Evolutionary conservation across 2,113 vertebrate genomes (phyloP), one percentile per base, ranked within the genome.

Genomic region (Phylloscopus trochiloides): DNA sequence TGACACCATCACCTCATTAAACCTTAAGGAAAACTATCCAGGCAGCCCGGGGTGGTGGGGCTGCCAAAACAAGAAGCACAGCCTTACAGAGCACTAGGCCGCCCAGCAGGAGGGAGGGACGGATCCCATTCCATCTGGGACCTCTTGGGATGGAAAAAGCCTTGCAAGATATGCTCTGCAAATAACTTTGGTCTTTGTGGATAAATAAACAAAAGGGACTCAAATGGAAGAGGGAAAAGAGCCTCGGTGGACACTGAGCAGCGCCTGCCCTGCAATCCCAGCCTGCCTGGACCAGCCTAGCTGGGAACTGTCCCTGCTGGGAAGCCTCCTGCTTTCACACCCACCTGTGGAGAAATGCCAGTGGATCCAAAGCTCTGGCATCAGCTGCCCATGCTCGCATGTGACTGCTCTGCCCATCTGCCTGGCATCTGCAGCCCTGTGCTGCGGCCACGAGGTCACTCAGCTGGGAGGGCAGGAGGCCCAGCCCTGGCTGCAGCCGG

Each of bases 381-480:
- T 45, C 7, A 6, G 57, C 67, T 61, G 50, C 71, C 70, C 0
- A 2, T 7, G 52, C 43, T 63, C 4, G 2, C 4, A 16, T 21
- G 66, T 31, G 48, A 43, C 79, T 12, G 7, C 47, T 76, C 17
- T 48, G 43, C 45, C 21, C 18, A 15, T 47, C 68, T 18, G 3
- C 65, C 32, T 4, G 7, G 71, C 18, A 24, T 40, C 43, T 7
- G 16, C n/a, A 31, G 47, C 36, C 22, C 43, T 12, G 34, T 2
- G 4, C 62, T 8, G 4, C 1, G 7, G 40, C 75, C 71, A 15
- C 0, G 1, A 47, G 66, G 51, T 88, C 51, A 1, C 14, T 31
- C 21, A 17, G n/a, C 34, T 0, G 0, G 34, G 57, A 79, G 47
- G 32, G 61, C 61, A 58, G 32, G 29, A 65, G 55, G 48, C 62